phyloP scores from a whole-genome alignment of 2,888 invertebrate species.

The Xylophagus ater region DNA sequence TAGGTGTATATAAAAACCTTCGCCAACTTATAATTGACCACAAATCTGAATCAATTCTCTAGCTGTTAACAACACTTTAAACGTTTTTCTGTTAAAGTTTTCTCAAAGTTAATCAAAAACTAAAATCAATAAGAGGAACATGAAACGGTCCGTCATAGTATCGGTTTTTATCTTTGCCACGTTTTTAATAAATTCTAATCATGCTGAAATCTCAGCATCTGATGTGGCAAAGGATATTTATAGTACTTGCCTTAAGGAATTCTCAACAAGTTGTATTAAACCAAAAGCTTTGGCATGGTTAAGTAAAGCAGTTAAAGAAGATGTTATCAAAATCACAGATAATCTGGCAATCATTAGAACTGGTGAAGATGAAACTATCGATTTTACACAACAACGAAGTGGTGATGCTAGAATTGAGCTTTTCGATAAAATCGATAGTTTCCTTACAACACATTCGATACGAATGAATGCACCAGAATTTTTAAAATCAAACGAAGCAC shows the following conservation, averaged over 20 bases:
- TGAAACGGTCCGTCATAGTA: constrained; percentile 12
- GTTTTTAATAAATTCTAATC: constrained; percentile 22
- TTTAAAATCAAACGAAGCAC: constrained; percentile 37
- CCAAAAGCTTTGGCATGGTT: constrained; percentile 69
- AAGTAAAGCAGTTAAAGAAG: constrained; percentile 52
- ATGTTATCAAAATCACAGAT: constrained; percentile 64
- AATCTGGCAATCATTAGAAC: constrained; percentile 61
- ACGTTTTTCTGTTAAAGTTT: not conserved
- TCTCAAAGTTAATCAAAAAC: not conserved
- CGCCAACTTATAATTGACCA: constrained; percentile 28
- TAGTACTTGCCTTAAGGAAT: constrained; percentile 53
- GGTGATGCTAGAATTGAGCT: constrained; percentile 48
- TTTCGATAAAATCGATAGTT: constrained; percentile 62
- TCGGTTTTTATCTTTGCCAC: constrained; percentile 7
- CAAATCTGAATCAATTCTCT: constrained; percentile 35
- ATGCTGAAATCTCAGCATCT: constrained; percentile 43
- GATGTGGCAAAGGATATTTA: constrained; percentile 56
- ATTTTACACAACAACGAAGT: constrained; percentile 21
- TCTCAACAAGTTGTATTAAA: constrained; percentile 61
- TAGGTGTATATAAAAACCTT: constrained; percentile 39
- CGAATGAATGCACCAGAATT: constrained; percentile 62
- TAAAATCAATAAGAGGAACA: constrained; percentile 6
- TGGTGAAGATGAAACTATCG: constrained; percentile 33
- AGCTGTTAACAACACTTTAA: constrained; percentile 20
- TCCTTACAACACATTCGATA: constrained; percentile 63